phyloP scores from a whole-genome alignment of 1,140 invertebrate genomes.

The Gyrodactylus salaris region DNA sequence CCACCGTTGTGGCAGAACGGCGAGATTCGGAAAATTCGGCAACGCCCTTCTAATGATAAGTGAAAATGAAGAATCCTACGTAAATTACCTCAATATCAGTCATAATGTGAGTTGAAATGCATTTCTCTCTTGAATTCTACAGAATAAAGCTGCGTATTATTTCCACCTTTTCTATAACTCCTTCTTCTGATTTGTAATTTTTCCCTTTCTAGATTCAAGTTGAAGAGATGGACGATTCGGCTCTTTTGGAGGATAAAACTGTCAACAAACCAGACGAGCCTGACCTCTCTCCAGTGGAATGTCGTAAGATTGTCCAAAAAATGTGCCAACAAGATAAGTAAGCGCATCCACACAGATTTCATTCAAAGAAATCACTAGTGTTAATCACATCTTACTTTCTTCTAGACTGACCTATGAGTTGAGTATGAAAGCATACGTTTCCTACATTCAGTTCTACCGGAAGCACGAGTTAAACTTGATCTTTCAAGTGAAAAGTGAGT shows the following conservation, averaged over 20 bases:
- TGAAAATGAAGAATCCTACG: slow-evolving; percentile 50
- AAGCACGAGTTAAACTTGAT: slow-evolving; percentile 80
- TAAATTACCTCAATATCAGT: slow-evolving; percentile 57
- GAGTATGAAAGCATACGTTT: slow-evolving; percentile 63
- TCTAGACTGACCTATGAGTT: slow-evolving; percentile 35
- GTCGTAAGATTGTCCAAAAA: neutral
- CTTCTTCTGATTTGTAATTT: no score
- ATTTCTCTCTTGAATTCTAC: no score
- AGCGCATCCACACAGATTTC: neutral
- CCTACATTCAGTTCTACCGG: slow-evolving; percentile 56
- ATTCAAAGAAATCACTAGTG: neutral
- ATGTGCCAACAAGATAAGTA: neutral
- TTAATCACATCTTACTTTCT: neutral
- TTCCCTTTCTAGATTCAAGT: slow-evolving; percentile 29
- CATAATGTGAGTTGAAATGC: no score
- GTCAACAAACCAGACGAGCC: neutral
- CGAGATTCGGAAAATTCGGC: slow-evolving; percentile 50
- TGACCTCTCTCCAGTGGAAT: neutral
- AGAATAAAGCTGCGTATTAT: no score
- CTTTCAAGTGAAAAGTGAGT: slow-evolving; percentile 39
- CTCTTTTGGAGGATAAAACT: neutral
- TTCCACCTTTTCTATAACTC: no score
- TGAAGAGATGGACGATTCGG: neutral
- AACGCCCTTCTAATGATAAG: slow-evolving; percentile 50
- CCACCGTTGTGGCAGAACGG: slow-evolving; percentile 66